Percentiles rank a stretch among this genome's conserved stretches.
Conservation (phyloP, 1,140 invertebrate species). For the Drosophila funebris region DNA sequence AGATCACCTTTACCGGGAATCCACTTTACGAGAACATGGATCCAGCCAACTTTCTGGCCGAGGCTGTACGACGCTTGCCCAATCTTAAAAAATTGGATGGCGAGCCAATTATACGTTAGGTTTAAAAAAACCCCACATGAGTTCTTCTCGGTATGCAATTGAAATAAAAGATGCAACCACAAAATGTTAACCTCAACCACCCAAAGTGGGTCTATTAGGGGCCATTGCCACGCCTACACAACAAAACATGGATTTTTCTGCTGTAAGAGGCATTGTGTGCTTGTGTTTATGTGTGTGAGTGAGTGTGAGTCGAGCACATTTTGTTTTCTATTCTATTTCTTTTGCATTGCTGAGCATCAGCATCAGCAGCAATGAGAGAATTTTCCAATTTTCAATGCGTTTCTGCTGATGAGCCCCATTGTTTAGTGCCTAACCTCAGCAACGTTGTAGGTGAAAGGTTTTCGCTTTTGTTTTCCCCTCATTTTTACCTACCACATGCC, state of each 20-base stretch:
- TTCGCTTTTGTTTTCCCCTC: constrained; percentile 31
- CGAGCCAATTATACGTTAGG: constrained; percentile 87
- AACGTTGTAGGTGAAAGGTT: constrained; percentile 52
- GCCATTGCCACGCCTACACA: background rate
- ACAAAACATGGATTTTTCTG: background rate
- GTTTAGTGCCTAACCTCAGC: constrained; percentile 42
- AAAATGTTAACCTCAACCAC: background rate
- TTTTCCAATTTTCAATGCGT: constrained; percentile 73
- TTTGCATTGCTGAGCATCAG: constrained; percentile 38
- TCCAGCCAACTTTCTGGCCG: constrained; percentile 88
- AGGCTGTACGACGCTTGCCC: constrained; percentile 90
- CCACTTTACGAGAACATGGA: constrained; percentile 91
- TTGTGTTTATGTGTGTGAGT: constrained; percentile 10
- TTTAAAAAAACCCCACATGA: no score
- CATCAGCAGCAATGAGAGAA: constrained; percentile 33
- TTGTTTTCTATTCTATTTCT: constrained; percentile 46
- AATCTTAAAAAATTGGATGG: constrained; percentile 94
- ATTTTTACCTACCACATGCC: constrained; percentile 1
- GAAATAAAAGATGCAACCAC: constrained; percentile 38
- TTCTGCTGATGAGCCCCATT: constrained; percentile 74
- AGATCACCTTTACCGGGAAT: constrained; percentile 93
- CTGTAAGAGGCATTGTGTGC: background rate
- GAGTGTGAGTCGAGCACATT: constrained; percentile 32
- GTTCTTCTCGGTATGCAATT: constrained; percentile 5
- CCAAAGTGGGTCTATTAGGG: background rate